Evolutionary conservation across 2,113 vertebrate genomes (phyloP).

Genomic region (Dryoscopus gambensis): DNA sequence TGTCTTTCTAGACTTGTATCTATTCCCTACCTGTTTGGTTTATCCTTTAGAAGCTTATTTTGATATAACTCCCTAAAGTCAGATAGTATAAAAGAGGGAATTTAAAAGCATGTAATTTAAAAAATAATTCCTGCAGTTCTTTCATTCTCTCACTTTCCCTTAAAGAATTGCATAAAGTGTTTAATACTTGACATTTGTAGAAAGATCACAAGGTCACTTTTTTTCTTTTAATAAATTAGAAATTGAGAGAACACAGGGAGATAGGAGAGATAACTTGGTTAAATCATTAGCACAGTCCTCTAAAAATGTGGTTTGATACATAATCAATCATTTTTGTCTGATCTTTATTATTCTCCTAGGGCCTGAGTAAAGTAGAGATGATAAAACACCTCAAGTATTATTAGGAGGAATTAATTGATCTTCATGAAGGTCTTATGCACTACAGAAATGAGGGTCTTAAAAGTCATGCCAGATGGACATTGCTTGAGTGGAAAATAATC

Average conservation of each 20-base stretch:
- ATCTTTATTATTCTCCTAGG: neutral
- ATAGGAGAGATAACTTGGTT: neutral
- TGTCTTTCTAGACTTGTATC: neutral
- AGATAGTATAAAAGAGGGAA: neutral
- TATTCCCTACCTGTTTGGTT: neutral
- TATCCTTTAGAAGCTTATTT: neutral
- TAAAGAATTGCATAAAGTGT: neutral
- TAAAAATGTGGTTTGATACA: neutral
- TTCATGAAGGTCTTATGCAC: neutral
- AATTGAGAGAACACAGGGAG: neutral
- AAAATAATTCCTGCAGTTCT: neutral
- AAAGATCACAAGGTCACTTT: neutral
- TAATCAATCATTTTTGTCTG: neutral
- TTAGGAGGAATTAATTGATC: neutral
- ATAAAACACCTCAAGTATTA: neutral
- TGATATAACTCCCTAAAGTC: neutral
- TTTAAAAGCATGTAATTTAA: neutral
- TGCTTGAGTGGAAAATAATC: neutral
- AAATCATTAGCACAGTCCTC: neutral
- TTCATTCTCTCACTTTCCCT: neutral
- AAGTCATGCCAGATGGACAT: neutral
- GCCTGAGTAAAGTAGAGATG: neutral
- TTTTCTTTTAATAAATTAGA: neutral
- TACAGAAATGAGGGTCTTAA: neutral
- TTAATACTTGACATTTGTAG: neutral